Conservation (phyloP, 2,113 vertebrate genomes). For the Chloropsis hardwickii region DNA sequence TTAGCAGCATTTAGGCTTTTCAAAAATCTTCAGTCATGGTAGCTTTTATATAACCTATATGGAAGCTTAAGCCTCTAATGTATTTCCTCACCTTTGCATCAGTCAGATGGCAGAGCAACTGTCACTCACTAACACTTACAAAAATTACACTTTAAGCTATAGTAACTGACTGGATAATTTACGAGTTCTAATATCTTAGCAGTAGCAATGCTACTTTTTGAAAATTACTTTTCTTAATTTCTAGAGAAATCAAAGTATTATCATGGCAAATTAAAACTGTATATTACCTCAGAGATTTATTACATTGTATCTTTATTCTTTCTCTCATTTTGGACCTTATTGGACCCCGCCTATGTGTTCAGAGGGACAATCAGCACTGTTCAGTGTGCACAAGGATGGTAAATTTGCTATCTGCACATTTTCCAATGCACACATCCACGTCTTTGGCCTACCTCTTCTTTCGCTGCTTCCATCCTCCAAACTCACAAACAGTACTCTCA, state of each 20-base stretch:
- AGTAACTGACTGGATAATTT: neutral
- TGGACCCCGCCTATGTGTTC: neutral
- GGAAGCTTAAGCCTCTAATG: neutral
- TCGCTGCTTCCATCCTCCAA: neutral
- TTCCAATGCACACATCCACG: neutral
- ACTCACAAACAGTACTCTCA: neutral
- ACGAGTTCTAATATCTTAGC: neutral
- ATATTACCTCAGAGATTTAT: neutral
- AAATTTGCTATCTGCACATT: neutral
- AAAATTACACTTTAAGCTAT: neutral
- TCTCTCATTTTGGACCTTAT: neutral
- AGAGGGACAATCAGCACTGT: neutral
- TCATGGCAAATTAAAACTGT: neutral
- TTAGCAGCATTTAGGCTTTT: neutral
- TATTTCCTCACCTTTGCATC: neutral
- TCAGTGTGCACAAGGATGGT: neutral
- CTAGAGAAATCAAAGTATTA: neutral
- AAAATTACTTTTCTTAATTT: neutral
- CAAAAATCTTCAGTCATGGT: neutral
- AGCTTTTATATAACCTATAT: neutral
- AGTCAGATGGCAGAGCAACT: neutral
- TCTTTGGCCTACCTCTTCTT: neutral
- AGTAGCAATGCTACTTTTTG: neutral
- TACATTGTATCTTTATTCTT: neutral
- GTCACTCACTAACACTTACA: neutral